Conservation (phyloP, 1,140 invertebrate species). For the Cylas formicarius region DNA sequence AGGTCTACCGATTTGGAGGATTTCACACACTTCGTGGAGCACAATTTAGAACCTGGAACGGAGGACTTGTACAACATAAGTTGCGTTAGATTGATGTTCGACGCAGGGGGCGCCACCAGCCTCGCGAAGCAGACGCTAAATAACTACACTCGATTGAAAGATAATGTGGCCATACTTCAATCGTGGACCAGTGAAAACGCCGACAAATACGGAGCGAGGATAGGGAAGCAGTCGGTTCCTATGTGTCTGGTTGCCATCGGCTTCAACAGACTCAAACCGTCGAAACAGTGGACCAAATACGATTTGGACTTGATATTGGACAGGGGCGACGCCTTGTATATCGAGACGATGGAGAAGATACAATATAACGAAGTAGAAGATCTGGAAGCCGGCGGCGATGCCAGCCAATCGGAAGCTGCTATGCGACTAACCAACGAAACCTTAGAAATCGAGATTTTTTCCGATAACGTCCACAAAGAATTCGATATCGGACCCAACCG, state of each 20-base stretch:
- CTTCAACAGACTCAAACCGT: conserved; percentile 30
- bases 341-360: conserved; percentile 12
- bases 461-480: conserved; percentile 31
- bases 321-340: conserved; percentile 20
- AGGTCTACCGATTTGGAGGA: conserved; percentile 24
- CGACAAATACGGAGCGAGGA: conserved; percentile 29
- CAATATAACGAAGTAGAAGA: conserved; percentile 12
- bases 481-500: conserved; percentile 37
- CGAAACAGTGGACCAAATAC: conserved; percentile 30
- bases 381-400: conserved; percentile 3
- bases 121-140: conserved; percentile 27
- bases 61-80: conserved; percentile 33
- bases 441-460: conserved; percentile 28
- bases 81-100: conserved; percentile 26
- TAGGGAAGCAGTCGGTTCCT: conserved; percentile 34
- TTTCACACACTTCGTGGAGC: conserved; percentile 23
- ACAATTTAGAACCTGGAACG: conserved; percentile 28
- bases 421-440: no score
- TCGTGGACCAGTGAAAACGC: conserved; percentile 22
- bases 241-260: conserved; percentile 32
- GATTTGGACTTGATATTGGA: conserved; percentile 32
- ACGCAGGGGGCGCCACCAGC: conserved; percentile 23
- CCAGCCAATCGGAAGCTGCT: no score
- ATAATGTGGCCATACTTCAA: conserved; percentile 31
- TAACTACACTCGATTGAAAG: conserved; percentile 27